Evolutionary conservation across 1,140 invertebrate species (phyloP).

Genomic region (Drosophila subobscura): DNA sequence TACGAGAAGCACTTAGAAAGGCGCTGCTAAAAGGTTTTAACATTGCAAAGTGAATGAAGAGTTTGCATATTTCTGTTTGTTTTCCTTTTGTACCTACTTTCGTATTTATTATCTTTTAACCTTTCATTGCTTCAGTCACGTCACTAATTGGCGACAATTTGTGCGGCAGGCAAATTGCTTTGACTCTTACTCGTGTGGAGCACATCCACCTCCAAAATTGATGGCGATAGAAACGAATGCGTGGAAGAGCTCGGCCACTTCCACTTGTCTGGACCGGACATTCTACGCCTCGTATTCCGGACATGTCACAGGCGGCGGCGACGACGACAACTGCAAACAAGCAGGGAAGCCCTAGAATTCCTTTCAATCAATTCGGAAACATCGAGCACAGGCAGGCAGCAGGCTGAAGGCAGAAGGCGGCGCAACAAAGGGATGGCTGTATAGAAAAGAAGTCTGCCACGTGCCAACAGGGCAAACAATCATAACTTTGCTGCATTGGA

Average conservation of each 20-base stretch:
- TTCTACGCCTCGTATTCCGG: slow-evolving; percentile 5
- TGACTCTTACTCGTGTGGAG: no score
- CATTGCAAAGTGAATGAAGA: no score
- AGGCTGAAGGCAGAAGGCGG: slow-evolving; percentile 26
- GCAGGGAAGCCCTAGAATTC: slow-evolving; percentile 46
- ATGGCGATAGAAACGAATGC: no score
- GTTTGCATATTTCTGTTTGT: no score
- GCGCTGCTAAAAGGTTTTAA: no score
- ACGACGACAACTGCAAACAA: slow-evolving; percentile 45
- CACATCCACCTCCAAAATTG: no score
- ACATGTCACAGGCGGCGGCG: slow-evolving; percentile 38
- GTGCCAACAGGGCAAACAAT: slow-evolving; percentile 56
- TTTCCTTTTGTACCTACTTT: no score
- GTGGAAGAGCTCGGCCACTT: no score
- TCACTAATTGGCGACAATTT: slow-evolving; percentile 57
- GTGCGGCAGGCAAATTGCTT: slow-evolving; percentile 55
- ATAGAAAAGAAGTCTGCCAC: slow-evolving; percentile 49
- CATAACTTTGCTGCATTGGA: slow-evolving; percentile 51
- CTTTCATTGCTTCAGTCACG: slow-evolving; percentile 26
- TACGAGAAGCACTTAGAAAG: no score
- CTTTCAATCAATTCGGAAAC: slow-evolving; percentile 17
- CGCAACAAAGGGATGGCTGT: slow-evolving; percentile 22
- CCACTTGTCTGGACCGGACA: no score
- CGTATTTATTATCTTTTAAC: no score
- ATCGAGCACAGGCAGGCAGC: slow-evolving; percentile 2